These are phyloP conservation scores for Danaus melanippus DNA, from an alignment of 1,140 invertebrate genomes.

Conservation along the genomic window DNA sequence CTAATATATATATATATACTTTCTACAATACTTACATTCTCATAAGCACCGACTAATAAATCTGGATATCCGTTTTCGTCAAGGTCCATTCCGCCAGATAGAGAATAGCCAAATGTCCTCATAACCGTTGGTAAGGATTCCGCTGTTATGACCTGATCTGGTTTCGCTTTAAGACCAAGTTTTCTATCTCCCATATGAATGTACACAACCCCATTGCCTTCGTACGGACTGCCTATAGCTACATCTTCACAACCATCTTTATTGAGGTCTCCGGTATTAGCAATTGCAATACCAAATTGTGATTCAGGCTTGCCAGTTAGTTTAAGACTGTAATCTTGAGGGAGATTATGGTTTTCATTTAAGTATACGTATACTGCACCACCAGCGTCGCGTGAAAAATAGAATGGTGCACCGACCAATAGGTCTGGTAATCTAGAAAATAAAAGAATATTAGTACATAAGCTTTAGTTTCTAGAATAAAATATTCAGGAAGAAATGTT, in stretches of 20 bases:
- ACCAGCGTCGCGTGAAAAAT: constrained; percentile 84
- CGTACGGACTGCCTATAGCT: constrained; percentile 93
- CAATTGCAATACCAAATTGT: constrained; percentile 89
- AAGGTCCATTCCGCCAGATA: constrained; percentile 91
- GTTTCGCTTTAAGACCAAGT: constrained; percentile 80
- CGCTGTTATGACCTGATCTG: constrained; percentile 78
- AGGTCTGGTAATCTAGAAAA: constrained; percentile 84
- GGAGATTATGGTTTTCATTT: constrained; percentile 73
- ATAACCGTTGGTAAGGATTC: constrained; percentile 66
- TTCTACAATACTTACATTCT: constrained; percentile 66
- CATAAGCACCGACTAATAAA: constrained; percentile 90
- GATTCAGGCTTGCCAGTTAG: constrained; percentile 82
- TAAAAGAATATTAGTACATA: constrained; percentile 1
- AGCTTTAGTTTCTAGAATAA: not conserved
- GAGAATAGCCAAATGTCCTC: constrained; percentile 89
- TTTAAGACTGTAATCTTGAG: constrained; percentile 73
- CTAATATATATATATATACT: not conserved
- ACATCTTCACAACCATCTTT: constrained; percentile 92
- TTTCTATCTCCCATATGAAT: constrained; percentile 86
- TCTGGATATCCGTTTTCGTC: constrained; percentile 95
- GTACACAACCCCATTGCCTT: constrained; percentile 87
- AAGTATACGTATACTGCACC: constrained; percentile 94
- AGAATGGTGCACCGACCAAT: constrained; percentile 93
- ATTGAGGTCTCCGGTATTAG: constrained; percentile 91
- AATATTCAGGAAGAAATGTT: constrained; percentile 9